A percentile compares a stretch with the other conserved stretches of the same genome.
Conservation (phyloP, 2,797 vertebrate genomes). For the Coluber constrictor region DNA sequence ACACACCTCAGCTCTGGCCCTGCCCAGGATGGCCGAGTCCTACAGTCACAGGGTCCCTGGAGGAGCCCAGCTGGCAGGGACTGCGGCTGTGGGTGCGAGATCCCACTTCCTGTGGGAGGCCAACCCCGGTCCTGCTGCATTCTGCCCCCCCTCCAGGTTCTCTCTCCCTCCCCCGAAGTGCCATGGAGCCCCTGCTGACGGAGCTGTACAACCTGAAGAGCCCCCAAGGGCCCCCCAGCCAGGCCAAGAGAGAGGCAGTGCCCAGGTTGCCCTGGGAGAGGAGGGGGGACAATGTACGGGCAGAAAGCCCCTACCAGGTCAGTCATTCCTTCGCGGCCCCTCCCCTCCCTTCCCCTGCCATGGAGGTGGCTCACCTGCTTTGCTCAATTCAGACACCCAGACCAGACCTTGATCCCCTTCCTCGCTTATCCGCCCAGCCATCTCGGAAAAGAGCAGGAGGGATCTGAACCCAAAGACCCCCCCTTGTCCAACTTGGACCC, state of each 20-base stretch:
- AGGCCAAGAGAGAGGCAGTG: not conserved
- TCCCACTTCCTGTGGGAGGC: not conserved
- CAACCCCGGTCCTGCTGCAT: not conserved
- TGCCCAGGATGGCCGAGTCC: accelerated
- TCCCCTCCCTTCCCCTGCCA: not conserved
- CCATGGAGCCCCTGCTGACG: accelerated
- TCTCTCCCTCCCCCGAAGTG: too few species aligned
- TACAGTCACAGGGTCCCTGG: not conserved
- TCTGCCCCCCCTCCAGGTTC: not conserved
- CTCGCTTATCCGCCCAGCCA: not conserved
- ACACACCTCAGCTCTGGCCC: not conserved
- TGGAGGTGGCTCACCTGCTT: not conserved
- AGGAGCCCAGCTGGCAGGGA: not conserved
- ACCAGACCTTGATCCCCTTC: not conserved
- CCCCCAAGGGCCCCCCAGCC: not conserved
- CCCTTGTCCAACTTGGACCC: not conserved
- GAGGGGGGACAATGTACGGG: not conserved
- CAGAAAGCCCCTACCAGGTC: not conserved
- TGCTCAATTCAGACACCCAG: not conserved
- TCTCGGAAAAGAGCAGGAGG: not conserved
- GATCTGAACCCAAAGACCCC: not conserved
- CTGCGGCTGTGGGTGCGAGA: not conserved
- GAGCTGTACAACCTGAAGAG: not conserved
- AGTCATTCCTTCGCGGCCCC: not conserved
- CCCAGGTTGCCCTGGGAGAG: not conserved